phyloP scores from a whole-genome alignment of 2,797 vertebrate genomes.

The Aselliscus stoliczkanus region DNA sequence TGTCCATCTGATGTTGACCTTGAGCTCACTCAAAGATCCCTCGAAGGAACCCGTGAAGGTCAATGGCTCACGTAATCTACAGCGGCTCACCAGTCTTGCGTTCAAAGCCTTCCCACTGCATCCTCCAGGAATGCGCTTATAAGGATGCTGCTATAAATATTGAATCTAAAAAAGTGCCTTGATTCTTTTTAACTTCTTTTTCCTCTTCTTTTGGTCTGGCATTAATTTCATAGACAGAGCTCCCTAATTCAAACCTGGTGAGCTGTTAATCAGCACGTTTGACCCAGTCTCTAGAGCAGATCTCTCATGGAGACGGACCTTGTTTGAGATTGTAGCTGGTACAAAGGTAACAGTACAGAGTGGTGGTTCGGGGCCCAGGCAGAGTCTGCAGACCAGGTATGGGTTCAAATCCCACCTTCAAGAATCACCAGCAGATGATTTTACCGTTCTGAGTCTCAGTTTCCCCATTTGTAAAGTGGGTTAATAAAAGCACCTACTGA shows the following conservation, averaged over 20 bases:
- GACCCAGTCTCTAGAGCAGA: background rate
- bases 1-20: background rate
- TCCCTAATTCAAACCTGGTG: conserved; percentile 56
- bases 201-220: conserved; percentile 30
- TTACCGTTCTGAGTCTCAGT: background rate
- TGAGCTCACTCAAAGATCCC: background rate
- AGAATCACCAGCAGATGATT: background rate
- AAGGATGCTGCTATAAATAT: background rate
- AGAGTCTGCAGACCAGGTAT: background rate
- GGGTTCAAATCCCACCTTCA: background rate
- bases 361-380: fast-evolving
- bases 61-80: background rate
- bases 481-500: background rate
- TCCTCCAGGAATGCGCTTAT: background rate
- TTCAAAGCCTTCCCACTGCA: background rate
- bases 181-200: background rate
- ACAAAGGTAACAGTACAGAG: fast-evolving
- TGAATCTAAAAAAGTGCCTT: background rate
- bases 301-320: background rate
- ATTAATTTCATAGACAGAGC: conserved; percentile 43
- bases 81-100: background rate
- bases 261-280: background rate
- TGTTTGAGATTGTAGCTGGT: background rate
- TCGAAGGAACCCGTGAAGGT: fast-evolving
- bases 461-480: background rate